Percentiles rank a stretch among this genome's conserved stretches.
phyloP scores from a whole-genome alignment of 2,888 invertebrate species.

The Drosophila cyrtoloma region DNA sequence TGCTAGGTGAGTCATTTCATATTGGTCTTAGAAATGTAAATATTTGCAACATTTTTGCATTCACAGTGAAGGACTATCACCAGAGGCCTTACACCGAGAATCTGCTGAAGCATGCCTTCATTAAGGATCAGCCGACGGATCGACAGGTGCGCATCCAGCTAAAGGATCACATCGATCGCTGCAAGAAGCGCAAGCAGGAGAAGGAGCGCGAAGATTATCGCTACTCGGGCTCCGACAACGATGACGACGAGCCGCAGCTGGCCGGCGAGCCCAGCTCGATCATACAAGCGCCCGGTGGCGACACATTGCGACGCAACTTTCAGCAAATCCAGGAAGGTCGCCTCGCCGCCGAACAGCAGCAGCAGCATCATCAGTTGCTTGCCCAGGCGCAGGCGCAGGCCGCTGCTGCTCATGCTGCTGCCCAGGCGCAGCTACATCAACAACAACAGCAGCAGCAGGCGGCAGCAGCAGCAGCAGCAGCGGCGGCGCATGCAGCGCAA shows the following conservation, averaged over 20 bases:
- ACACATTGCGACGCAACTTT: conserved; percentile 98
- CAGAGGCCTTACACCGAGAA: conserved; percentile 99
- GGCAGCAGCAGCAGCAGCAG: conserved; percentile 70
- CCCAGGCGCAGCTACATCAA: conserved; percentile 86
- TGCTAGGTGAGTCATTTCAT: conserved; percentile 87
- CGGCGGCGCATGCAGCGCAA: conserved; percentile 82
- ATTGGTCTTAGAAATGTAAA: neutral
- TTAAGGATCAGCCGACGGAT: conserved; percentile 99
- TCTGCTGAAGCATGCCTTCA: conserved; percentile 98
- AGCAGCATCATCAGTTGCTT: conserved; percentile 83
- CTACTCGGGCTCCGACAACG: conserved; percentile 98
- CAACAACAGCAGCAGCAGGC: conserved; percentile 85
- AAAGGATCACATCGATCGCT: conserved; percentile 99
- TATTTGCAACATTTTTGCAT: neutral
- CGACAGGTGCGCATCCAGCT: conserved; percentile 98
- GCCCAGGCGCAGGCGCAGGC: conserved; percentile 68
- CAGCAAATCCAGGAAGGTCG: conserved; percentile 96
- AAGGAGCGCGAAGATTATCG: conserved; percentile 92
- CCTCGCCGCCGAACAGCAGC: conserved; percentile 88
- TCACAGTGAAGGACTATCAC: conserved; percentile 97
- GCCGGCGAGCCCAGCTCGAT: conserved; percentile 98
- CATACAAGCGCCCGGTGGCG: conserved; percentile 94
- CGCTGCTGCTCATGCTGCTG: conserved; percentile 67
- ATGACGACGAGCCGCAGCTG: conserved; percentile 96
- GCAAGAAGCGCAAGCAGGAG: conserved; percentile 97